Conservation (phyloP, 2,888 invertebrate genomes). For the Dendrolimus pini region DNA sequence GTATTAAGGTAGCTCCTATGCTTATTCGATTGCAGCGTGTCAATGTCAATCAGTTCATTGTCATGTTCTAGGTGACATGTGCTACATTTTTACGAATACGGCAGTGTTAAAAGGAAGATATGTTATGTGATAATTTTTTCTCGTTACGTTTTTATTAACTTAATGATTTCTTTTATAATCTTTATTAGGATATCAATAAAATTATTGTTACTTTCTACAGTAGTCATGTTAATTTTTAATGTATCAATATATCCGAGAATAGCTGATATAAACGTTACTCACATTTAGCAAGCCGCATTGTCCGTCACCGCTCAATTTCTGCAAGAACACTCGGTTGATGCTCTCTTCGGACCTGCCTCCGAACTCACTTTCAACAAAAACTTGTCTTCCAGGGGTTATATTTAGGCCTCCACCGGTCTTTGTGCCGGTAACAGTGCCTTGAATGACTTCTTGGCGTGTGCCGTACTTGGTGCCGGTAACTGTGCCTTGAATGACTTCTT, state of each 20-base stretch:
- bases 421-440: conserved; percentile 6
- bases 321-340: conserved; percentile 44
- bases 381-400: conserved; percentile 13
- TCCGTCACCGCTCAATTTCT: conserved; percentile 41
- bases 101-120: too few relatives aligned
- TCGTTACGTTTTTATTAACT: too few relatives aligned
- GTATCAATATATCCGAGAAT: neutral
- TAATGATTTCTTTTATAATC: too few relatives aligned
- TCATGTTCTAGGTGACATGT: too few relatives aligned
- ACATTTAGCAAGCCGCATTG: conserved; percentile 59
- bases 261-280: conserved; percentile 24
- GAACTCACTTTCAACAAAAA: conserved; percentile 41
- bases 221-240: neutral
- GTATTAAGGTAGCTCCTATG: too few relatives aligned
- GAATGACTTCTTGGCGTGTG: conserved; percentile 8
- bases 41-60: too few relatives aligned
- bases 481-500: conserved; percentile 13
- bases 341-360: conserved; percentile 15
- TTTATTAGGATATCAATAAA: too few relatives aligned
- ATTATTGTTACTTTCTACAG: neutral
- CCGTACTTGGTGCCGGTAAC: conserved; percentile 4
- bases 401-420: conserved; percentile 14
- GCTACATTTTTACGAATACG: too few relatives aligned
- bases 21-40: too few relatives aligned
- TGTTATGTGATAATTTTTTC: too few relatives aligned